phyloP scores from a whole-genome alignment of 2,797 vertebrate species.

The Harpagifer antarcticus region DNA sequence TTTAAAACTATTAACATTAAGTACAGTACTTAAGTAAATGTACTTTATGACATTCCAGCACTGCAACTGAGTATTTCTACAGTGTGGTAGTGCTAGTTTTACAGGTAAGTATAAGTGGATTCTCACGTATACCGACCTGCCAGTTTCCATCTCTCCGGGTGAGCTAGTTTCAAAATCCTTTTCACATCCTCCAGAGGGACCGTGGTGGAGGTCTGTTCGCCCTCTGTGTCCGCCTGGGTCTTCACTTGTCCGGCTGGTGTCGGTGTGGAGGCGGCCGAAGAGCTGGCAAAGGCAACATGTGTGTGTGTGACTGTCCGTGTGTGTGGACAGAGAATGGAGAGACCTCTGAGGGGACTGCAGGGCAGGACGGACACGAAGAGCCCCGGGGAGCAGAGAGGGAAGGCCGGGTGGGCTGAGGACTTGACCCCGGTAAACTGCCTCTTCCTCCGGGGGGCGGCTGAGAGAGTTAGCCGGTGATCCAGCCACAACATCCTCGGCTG shows the following conservation, averaged over 20 bases:
- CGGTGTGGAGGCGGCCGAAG: conserved; percentile 66
- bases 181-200: conserved; percentile 81
- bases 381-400: conserved; percentile 1
- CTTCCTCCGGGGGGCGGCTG: conserved; percentile 47
- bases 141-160: conserved; percentile 89
- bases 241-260: conserved; percentile 43
- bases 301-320: conserved; percentile 45
- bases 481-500: conserved; percentile 60
- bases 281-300: conserved; percentile 77
- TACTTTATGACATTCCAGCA: no score
- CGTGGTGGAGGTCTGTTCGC: conserved; percentile 24
- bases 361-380: conserved; percentile 19
- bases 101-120: not conserved
- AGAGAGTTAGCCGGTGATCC: conserved; percentile 38
- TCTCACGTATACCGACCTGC: conserved; percentile 73
- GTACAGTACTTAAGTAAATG: no score
- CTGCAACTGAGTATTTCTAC: no score
- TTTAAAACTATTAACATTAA: no score
- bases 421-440: conserved; percentile 32
- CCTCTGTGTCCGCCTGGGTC: conserved; percentile 28
- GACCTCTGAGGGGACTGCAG: conserved; percentile 11
- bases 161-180: conserved; percentile 86
- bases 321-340: conserved; percentile 31
- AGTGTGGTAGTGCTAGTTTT: no score
- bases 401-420: not conserved